Evolutionary conservation across 2,113 vertebrate species (phyloP).

Genomic region (Microtus oregoni): DNA sequence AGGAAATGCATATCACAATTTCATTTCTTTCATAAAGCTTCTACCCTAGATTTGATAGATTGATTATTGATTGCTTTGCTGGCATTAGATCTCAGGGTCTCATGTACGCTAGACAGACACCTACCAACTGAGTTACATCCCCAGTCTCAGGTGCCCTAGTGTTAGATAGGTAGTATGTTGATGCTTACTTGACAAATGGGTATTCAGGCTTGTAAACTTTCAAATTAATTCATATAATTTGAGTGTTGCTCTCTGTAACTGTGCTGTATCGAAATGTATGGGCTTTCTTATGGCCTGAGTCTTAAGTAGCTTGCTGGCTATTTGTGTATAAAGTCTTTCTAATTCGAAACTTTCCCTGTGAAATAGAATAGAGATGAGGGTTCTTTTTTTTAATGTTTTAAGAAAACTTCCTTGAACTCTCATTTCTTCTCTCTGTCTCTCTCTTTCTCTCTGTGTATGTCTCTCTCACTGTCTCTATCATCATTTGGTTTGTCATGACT

Average conservation of each 20-base stretch:
- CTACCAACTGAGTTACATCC: too few species aligned
- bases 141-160: not conserved
- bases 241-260: not conserved
- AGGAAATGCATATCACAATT: not conserved
- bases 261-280: not conserved
- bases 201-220: not conserved
- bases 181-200: not conserved
- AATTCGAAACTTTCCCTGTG: not conserved
- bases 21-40: not conserved
- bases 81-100: not conserved
- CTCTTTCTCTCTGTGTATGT: not conserved
- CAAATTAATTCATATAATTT: constrained; percentile 7
- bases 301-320: not conserved
- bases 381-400: not conserved
- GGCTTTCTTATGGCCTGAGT: not conserved
- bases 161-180: not conserved
- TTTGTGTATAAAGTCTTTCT: not conserved
- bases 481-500: not conserved
- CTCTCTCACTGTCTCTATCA: not conserved
- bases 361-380: not conserved
- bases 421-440: not conserved
- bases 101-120: not conserved
- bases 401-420: not conserved
- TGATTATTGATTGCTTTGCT: not conserved
- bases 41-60: not conserved